A percentile compares a stretch with the other conserved stretches of the same genome.
These are phyloP conservation scores for Lucinisca nassula DNA, from an alignment of 2,888 invertebrate species.

Conservation along the genomic window DNA sequence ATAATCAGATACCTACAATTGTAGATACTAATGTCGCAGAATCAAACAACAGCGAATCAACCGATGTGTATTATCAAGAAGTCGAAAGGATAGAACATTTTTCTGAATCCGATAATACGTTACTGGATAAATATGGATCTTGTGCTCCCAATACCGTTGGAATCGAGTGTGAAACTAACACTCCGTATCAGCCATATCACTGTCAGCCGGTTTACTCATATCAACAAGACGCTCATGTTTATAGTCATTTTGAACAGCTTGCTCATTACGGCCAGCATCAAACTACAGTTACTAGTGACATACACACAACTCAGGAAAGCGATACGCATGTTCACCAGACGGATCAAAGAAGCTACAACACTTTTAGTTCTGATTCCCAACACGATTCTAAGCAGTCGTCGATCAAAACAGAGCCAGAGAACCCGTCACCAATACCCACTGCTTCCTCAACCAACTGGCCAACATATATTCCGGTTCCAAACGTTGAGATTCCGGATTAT, in stretches of 20 bases:
- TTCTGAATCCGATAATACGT: neutral
- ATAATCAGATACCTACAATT: neutral
- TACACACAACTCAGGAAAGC: neutral
- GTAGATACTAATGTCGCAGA: neutral
- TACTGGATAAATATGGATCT: neutral
- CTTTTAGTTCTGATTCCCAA: neutral
- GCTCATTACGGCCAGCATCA: neutral
- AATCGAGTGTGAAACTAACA: neutral
- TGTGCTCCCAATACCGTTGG: neutral
- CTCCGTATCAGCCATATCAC: neutral
- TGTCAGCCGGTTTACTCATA: neutral
- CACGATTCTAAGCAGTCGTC: neutral
- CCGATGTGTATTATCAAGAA: neutral
- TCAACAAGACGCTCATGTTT: slow-evolving; percentile 2
- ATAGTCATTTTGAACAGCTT: neutral
- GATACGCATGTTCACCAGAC: neutral
- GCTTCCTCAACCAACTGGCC: neutral
- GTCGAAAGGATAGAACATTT: neutral
- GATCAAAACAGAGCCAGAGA: neutral
- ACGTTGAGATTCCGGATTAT: neutral
- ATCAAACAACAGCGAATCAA: no score
- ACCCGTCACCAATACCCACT: neutral
- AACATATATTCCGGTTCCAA: neutral
- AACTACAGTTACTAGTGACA: neutral
- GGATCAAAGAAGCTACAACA: neutral